Evolutionary conservation across 2,797 vertebrate species (phyloP), one percentile per base, ranked within the genome.

Genomic region (Sibirionetta formosa): DNA sequence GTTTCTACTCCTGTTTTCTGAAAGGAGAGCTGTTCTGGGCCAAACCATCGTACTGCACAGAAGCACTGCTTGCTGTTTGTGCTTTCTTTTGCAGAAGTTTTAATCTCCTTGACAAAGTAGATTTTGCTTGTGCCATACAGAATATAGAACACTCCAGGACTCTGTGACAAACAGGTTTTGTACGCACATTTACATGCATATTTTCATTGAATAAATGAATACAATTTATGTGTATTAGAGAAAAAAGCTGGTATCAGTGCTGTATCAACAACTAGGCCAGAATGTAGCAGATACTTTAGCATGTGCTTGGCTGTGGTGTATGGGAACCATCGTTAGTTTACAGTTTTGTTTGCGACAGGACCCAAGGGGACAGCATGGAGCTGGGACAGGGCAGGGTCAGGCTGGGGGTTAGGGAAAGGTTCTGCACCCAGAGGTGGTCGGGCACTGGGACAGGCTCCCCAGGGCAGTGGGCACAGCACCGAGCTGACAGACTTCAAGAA

Each of bases 21-120:
- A 42, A 90, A 72, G 44, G 4, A 5, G 51, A 44, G 58, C 54
- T 76, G 26, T 64, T 48, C 58, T 73, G 57, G 31, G 35, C 48
- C 60, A 84, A 68, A 36, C 54, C 23, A 31, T 31, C 36, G 0
- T 0, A 35, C 19, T 26, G 31, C 16, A 3, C 7, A 61, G 23
- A 50, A 68, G 31, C 20, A 1, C 0, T 72, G 69, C 16, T 51
- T 76, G 40, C 48, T 73, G 16, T 71, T 54, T 56, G 4, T 76
- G 13, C 18, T 70, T 84, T 73, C 31, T 84, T 87, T 64, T 70
- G 63, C 6, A 22, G 23, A 86, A 9, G 14, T 78, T 87, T 85
- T 71, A 58, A 42, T 86, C 90, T 89, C 61, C 51, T 78, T 78
- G 14, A 24, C 54, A 19, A 75, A 83, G 18, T 71, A 20, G 35